Conservation (phyloP, 2,888 invertebrate genomes). For the Nineta flava region DNA sequence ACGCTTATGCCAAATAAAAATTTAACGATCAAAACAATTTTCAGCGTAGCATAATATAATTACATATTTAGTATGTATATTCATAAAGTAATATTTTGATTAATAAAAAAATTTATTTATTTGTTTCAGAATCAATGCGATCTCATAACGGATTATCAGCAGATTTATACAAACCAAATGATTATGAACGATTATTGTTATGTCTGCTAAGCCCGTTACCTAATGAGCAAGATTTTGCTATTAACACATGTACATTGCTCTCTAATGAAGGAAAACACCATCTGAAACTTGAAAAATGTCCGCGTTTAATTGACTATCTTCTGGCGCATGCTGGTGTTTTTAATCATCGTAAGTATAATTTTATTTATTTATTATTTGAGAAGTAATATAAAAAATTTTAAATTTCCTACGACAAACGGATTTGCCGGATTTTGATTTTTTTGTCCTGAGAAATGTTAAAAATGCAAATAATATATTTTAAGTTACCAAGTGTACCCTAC, state of each 20-base stretch:
- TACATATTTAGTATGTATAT: too few species aligned
- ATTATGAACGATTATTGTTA: conserved; percentile 75
- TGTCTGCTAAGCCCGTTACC: conserved; percentile 91
- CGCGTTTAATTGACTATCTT: conserved; percentile 73
- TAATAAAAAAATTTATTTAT: not conserved
- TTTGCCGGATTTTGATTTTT: not conserved
- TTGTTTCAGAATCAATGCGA: conserved; percentile 38
- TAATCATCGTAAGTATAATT: conserved; percentile 53
- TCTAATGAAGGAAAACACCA: conserved; percentile 88
- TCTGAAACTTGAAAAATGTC: conserved; percentile 69
- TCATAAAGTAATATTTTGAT: too few species aligned
- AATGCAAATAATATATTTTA: too few species aligned
- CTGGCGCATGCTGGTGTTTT: conserved; percentile 91
- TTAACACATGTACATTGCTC: conserved; percentile 90
- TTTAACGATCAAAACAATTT: too few species aligned
- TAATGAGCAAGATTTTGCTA: conserved; percentile 96
- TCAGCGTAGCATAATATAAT: too few species aligned
- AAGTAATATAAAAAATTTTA: too few species aligned
- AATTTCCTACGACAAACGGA: conserved; percentile 1
- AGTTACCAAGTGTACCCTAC: too few species aligned
- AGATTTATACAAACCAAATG: conserved; percentile 49
- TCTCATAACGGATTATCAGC: conserved; percentile 50
- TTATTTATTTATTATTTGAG: not conserved
- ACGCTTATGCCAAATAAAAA: too few species aligned
- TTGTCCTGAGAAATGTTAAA: not conserved